Evolutionary conservation across 2,888 invertebrate species (phyloP), one percentile per base, ranked within the genome.

Genomic region (Xanthorhoe spadicearia): DNA sequence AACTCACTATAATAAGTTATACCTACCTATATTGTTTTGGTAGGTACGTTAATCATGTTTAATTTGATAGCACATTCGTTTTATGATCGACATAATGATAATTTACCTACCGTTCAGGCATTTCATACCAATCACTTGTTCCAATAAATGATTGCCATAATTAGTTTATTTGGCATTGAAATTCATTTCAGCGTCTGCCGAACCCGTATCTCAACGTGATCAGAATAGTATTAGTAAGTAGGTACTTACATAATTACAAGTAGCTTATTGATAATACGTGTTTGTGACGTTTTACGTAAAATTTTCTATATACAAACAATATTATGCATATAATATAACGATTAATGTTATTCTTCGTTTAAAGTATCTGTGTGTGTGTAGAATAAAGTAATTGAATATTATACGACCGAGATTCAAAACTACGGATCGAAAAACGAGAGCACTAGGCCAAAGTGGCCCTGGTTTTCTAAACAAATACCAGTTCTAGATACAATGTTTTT

Each of bases 91-190:
- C 13, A 15, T 48, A 48, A 15, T 8, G 48, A 48, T 17, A 48
- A 17, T 48, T 15, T 15, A 15, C 6, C 43, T 52, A 35, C 28
- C 17, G 3, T 60, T 60, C 53, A 10, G 48, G 35, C 48, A 53
- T 17, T 48, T 60, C 43, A 19, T 28, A 46, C 23, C 62, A 32
- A 69, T 61, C 43, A 55, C 56, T 62, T 63, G 63, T 62, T 61
- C 53, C 18, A 59, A 65, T 70, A 65, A 70, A 67, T 71, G 32
- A 72, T 71, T 58, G 15, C 51, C 58, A 48, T 55, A 66, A 74
- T 74, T 69, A 69, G 65, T 64, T 57, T 43, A 60, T 68, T 74
- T 74, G 72, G 72, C 72, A 72, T 54, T 63, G 49, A 52, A 59
- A 53, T 64, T 66, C 66, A 62, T 51, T 56, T 51, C 2, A 55